Evolutionary conservation across 2,113 vertebrate genomes (phyloP).

Genomic region (Anoura caudifer): DNA sequence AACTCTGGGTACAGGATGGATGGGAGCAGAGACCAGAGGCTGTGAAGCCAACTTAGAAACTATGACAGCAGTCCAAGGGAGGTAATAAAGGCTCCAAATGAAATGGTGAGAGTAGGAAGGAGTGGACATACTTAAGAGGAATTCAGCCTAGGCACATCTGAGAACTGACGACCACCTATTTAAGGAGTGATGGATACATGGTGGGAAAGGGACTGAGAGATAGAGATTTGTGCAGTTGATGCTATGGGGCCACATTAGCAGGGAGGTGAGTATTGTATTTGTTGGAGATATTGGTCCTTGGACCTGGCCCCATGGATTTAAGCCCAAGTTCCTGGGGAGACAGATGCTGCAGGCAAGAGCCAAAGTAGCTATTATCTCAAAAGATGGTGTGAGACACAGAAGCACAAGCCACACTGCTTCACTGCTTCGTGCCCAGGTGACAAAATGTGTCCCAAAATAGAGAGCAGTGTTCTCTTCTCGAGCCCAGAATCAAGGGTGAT

Average conservation of each 20-base stretch:
- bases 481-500: background rate
- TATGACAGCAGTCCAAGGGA: background rate
- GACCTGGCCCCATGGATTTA: background rate
- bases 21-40: background rate
- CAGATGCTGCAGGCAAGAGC: background rate
- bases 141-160: background rate
- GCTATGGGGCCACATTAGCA: rapidly evolving
- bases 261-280: background rate
- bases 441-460: background rate
- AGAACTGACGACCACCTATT: background rate
- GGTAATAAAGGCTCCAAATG: background rate
- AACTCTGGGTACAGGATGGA: background rate
- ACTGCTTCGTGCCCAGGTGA: background rate
- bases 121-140: background rate
- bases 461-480: background rate
- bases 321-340: background rate
- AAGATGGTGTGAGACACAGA: background rate
- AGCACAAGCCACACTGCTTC: background rate
- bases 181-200: background rate
- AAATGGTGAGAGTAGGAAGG: background rate
- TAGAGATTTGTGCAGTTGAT: background rate
- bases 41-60: background rate
- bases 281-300: background rate
- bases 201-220: too few species aligned
- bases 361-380: background rate